Evolutionary conservation across 2,888 invertebrate genomes (phyloP), one percentile per base, ranked within the genome.

Genomic region (Lepetodrilus schrolli): DNA sequence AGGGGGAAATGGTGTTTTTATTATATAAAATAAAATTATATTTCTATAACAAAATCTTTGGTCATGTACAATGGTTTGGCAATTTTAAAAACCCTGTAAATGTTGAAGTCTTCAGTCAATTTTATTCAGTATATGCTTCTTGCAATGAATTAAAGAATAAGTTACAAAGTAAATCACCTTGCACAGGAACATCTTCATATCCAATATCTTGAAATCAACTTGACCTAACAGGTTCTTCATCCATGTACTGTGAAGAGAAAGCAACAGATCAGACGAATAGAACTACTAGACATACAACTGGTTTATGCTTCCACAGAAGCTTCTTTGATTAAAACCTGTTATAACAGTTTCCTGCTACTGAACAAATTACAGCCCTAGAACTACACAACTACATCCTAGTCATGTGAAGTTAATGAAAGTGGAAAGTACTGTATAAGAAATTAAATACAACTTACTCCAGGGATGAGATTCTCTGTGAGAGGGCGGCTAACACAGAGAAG

Each of bases 141-240:
- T n/a, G n/a, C n/a, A n/a, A n/a, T n/a, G n/a, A n/a, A 13, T 38
- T 48, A 7, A 4, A 3, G 5, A 73, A 2, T 38, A 66, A 17
- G 34, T 36, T 17, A 21, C 8, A 1, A 1, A n/a, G n/a, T 20
- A 20, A 58, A 82, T 74, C 82, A 90, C 90, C 83, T 87, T 88
- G 73, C 89, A 90, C 74, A 86, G 82, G 72, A 86, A 88, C 75
- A 87, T 82, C 75, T 88, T 88, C 82, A 85, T 86, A 71, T 89
- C 88, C 48, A 90, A 75, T 17, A 80, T 83, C 51, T 80, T 82
- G 65, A 87, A 87, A 76, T 89, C 88, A 76, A 88, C 83, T 13
- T 81, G 77, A 1, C 83, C 83, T 71, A 89, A 86, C 37, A 87
- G 74, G 66, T 86, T 85, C 71, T 84, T 86, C 86, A 88, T 87